A percentile compares a stretch with the other conserved stretches of the same genome.
These are phyloP conservation scores for Phoebastria nigripes DNA, from an alignment of 2,797 vertebrate genomes.

Conservation along the genomic window DNA sequence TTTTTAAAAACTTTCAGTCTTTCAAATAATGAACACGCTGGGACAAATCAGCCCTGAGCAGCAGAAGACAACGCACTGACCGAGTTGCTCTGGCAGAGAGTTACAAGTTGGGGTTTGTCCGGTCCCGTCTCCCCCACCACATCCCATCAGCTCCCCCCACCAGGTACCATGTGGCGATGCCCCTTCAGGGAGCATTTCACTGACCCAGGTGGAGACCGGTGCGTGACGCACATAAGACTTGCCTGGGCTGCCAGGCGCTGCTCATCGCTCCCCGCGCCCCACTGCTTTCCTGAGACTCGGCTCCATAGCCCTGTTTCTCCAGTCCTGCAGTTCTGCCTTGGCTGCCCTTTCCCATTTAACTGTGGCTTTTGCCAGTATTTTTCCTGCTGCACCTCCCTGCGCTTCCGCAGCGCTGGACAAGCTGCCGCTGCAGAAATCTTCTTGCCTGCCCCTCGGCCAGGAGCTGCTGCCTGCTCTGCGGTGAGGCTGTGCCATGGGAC, in stretches of 20 bases:
- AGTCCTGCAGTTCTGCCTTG: background rate
- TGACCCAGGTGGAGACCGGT: accelerated
- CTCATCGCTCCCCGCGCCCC: background rate
- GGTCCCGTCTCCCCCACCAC: accelerated
- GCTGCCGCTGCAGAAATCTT: background rate
- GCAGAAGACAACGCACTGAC: accelerated
- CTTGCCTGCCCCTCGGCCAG: background rate
- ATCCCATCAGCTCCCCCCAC: background rate
- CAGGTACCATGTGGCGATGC: accelerated
- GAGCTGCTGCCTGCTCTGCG: background rate
- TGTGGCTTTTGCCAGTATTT: background rate
- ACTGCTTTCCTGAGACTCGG: accelerated
- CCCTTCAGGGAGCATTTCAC: background rate
- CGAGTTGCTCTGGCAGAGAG: background rate
- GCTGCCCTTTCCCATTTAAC: background rate
- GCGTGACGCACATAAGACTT: accelerated
- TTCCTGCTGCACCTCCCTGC: background rate
- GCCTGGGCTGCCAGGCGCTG: background rate
- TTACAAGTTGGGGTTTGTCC: background rate
- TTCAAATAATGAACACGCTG: background rate
- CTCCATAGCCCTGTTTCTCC: background rate
- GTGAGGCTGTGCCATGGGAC: background rate
- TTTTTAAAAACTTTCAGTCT: background rate
- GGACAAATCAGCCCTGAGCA: background rate
- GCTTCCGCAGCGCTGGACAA: background rate